Base-by-base conservation (phyloP, 2,797 vertebrate species). In the Gymnocypris eckloni region DNA sequence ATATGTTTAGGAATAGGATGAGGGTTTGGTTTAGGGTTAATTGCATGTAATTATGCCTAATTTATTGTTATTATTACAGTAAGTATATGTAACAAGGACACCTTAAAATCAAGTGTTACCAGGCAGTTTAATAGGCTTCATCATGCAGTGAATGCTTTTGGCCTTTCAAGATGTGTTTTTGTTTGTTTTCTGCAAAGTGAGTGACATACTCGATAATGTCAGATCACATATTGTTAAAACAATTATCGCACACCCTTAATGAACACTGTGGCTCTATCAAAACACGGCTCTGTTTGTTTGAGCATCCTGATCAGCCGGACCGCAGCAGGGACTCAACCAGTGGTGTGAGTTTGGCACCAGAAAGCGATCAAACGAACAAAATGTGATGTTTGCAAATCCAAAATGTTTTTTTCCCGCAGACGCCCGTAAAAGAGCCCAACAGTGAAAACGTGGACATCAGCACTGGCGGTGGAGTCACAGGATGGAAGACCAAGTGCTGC, bases 401-500 rank as follows among this genome's bases (percentile, higher is more conserved):
- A 6, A 45, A 81, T 13, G 1, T 20, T 37, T 5, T 39, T 33
- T 79, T 48, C 5, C 92, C 93, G 2, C 96, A 99, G 98, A 99
- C 98, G 90, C 98, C 98, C 69, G 97, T 98, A 96, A 99, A 99
- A 97, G 98, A 99, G 95, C 97, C 98, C 95, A 99, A 98, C 98
- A 99, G 97, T 96, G 98, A 99, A 96, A 99, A 99, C 84, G 97
- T 99, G 89, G 97, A 99, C 95, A 98, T 99, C 97, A 98, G 95
- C 97, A 98, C 95, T 50, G 97, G 97, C 64, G 95, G 97, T 9
- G 98, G 98, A 92, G 98, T 97, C 94, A 97, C 97, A 20, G 97
- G 98, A 94, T 99, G 98, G 98, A 99, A 98, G 97, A 99, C 97
- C 97, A 99, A 98, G 94, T 99, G 98, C 90, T 99, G 96, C 94